Base-by-base conservation (phyloP, 2,888 invertebrate genomes). In the Ophioninae sp. region DNA sequence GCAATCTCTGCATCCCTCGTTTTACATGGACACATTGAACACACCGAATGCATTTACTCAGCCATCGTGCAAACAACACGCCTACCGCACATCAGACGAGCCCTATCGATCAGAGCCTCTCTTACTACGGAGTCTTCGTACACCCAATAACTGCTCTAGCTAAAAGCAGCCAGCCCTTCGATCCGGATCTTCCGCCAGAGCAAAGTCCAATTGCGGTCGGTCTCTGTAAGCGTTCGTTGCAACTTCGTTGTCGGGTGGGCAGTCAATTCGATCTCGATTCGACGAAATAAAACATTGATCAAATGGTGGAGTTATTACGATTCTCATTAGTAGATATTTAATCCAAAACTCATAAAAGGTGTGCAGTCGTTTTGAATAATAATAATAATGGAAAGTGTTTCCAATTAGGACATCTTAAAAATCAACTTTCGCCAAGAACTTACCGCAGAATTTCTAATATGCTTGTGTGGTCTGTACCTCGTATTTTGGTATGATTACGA, bases 31-130 rank as follows among this genome's bases (percentile, higher is more conserved):
- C 67, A 56, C 39, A 76, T 20, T 37, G 67, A 77, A 68, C 73
- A 44, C 73, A 56, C 30, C 41, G 62, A 77, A 64, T 72, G 30
- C 73, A 56, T 83, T 83, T 81, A 62, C 83, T 57, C 57, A 77
- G 62, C 59, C 62, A 41, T 39, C 44, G 73, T 59, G 23, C 50
- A 39, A 61, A 21, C 59, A 61, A 56, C 62, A 44, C 62, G 44
- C 61, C 21, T 30, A 10, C 61, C 10, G 20, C 57, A 67, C 57
- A 20, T 56, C 41, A n/a, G 39, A 62, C 8, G 50, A 44, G 74
- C 61, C 64, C 13, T 80, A 80, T 83, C 76, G 80, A 80, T 77
- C 76, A 61, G 39, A 80, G 68, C 59, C 80, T 62, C 62, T 73
- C 73, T 73, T 56, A 44, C 21, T 41, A 30, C n/a, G 21, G 20